Percentiles rank a stretch among this genome's conserved stretches.
Conservation (phyloP, 2,888 invertebrate species). For the Biston betularia region DNA sequence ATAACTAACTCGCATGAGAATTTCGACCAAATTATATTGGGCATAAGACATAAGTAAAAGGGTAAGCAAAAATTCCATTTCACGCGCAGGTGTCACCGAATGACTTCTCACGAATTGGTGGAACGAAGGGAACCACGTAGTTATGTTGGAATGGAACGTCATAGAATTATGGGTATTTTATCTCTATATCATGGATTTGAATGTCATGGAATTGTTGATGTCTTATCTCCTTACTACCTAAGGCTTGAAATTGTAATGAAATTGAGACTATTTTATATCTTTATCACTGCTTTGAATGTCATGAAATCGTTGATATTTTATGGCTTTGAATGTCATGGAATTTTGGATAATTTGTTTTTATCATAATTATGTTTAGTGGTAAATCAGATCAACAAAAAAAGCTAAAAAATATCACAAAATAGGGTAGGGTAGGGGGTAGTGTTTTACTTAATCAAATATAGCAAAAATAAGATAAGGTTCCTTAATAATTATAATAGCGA, state of each 20-base stretch:
- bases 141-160: constrained; percentile 6
- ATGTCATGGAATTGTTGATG: background rate
- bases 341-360: too few relatives aligned
- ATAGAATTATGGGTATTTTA: constrained; percentile 4
- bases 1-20: too few relatives aligned
- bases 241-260: too few relatives aligned
- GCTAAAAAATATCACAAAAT: background rate
- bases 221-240: too few relatives aligned
- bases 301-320: background rate
- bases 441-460: too few relatives aligned
- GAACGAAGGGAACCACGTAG: background rate
- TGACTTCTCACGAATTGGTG: constrained; percentile 11
- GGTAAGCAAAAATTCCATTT: constrained; percentile 11
- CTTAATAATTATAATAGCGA: too few relatives aligned
- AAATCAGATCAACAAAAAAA: background rate
- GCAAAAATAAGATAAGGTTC: too few relatives aligned
- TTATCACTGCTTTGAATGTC: constrained; percentile 2
- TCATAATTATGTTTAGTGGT: too few relatives aligned
- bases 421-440: too few relatives aligned
- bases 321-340: background rate
- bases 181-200: background rate
- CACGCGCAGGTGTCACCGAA: constrained; percentile 19
- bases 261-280: constrained; percentile 4
- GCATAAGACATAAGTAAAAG: background rate
- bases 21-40: background rate